These are phyloP conservation scores for Characodon lateralis DNA, from an alignment of 2,797 vertebrate genomes.

Conservation along the genomic window DNA sequence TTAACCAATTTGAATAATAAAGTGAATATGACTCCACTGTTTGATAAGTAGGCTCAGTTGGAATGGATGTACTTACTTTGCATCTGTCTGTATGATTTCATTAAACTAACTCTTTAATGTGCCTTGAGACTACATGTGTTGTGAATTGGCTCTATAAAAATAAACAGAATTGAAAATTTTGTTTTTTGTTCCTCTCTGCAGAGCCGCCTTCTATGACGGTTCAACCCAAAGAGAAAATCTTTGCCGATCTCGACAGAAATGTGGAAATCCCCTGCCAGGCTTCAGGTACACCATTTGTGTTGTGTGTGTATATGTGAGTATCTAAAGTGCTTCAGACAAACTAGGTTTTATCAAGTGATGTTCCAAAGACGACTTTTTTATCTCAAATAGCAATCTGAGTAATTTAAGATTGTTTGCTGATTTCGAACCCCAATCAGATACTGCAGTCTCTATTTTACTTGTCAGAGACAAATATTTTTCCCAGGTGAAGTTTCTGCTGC, in stretches of 20 bases:
- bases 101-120: too few species aligned
- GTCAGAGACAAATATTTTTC: not conserved
- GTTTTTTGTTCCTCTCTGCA: slow-evolving; percentile 55
- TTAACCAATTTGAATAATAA: too few species aligned
- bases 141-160: too few species aligned
- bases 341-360: not conserved
- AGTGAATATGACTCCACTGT: too few species aligned
- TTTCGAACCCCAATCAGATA: not conserved
- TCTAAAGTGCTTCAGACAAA: not conserved
- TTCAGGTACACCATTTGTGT: slow-evolving; percentile 77
- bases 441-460: not conserved
- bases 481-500: not conserved
- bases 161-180: not conserved
- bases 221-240: slow-evolving; percentile 82
- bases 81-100: too few species aligned
- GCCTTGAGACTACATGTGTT: too few species aligned
- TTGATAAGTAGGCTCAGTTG: too few species aligned
- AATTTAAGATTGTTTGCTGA: not conserved
- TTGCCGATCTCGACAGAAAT: slow-evolving; percentile 84
- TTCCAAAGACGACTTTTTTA: not conserved
- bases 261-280: slow-evolving; percentile 88
- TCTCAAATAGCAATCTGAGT: not conserved
- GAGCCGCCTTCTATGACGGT: slow-evolving; percentile 86
- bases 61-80: too few species aligned
- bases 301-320: not conserved